These are phyloP conservation scores for Petrosia ficiformis DNA, from an alignment of 37 sponge, comb jelly and placozoan species.

Conservation along the genomic window DNA sequence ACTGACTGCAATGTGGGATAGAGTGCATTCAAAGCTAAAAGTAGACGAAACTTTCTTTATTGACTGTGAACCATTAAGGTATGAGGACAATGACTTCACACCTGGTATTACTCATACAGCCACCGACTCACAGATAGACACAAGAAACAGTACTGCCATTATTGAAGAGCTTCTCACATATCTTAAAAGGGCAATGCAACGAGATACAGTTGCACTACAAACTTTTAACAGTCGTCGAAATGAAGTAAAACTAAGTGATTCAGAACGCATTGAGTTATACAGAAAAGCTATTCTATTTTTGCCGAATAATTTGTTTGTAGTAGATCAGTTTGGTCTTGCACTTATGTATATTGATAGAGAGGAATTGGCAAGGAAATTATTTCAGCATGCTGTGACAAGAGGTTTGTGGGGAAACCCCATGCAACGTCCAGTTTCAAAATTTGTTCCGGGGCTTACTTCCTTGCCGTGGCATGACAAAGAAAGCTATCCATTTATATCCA, in stretches of 20 bases:
- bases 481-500: slow-evolving; percentile 70
- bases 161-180: slow-evolving; percentile 51
- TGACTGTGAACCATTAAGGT: slow-evolving; percentile 58
- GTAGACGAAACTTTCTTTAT: slow-evolving; percentile 68
- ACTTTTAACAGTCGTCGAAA: slow-evolving; percentile 72
- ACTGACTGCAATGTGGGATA: slow-evolving; percentile 55
- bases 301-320: slow-evolving; percentile 83
- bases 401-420: slow-evolving; percentile 84
- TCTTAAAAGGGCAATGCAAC: slow-evolving; percentile 55
- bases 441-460: slow-evolving; percentile 70
- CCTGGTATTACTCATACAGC: neutral
- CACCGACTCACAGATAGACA: neutral
- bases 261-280: slow-evolving; percentile 70
- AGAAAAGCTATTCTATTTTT: slow-evolving; percentile 70
- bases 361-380: slow-evolving; percentile 55
- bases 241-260: slow-evolving; percentile 64
- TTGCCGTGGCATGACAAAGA: slow-evolving; percentile 80
- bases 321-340: slow-evolving; percentile 84
- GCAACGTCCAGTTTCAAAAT: slow-evolving; percentile 88
- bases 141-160: slow-evolving; percentile 52
- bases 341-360: slow-evolving; percentile 51
- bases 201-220: slow-evolving; percentile 57
- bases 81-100: slow-evolving; percentile 4
- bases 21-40: slow-evolving; percentile 33
- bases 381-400: slow-evolving; percentile 70